Conservation (phyloP, 2,113 vertebrate species). For the Chloebia gouldiae region DNA sequence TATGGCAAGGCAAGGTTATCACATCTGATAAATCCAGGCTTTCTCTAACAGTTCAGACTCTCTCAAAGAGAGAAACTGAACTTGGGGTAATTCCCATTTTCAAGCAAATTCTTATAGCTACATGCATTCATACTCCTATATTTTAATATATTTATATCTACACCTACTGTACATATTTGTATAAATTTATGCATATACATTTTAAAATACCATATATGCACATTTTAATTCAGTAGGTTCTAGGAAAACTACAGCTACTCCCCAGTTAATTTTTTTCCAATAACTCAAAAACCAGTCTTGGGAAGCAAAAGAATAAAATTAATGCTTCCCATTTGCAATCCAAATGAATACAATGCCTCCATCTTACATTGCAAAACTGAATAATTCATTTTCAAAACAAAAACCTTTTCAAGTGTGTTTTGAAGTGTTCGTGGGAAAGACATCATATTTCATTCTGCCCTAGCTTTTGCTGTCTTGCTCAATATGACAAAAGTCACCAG, state of each 20-base stretch:
- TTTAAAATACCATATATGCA: not conserved
- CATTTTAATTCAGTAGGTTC: not conserved
- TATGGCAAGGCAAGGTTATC: not conserved
- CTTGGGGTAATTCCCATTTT: not conserved
- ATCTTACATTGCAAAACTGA: not conserved
- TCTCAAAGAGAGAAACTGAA: not conserved
- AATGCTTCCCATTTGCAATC: not conserved
- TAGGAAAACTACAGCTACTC: not conserved
- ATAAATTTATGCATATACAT: not conserved
- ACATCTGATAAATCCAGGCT: not conserved
- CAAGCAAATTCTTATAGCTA: not conserved
- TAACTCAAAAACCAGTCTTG: not conserved
- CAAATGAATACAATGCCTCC: not conserved
- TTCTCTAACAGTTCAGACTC: not conserved
- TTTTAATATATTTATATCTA: not conserved
- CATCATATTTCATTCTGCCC: not conserved
- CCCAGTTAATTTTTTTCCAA: not conserved
- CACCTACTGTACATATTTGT: not conserved
- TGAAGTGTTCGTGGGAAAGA: not conserved
- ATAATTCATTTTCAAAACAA: slow-evolving; percentile 25
- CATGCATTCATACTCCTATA: not conserved
- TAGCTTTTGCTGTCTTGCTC: slow-evolving; percentile 14
- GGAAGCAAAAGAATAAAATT: not conserved
- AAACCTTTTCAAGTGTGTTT: not conserved
- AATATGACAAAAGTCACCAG: not conserved